Percentiles rank a stretch among this genome's conserved stretches.
These are phyloP conservation scores for Troilus luridus DNA, from an alignment of 2,888 invertebrate genomes.

Conservation along the genomic window DNA sequence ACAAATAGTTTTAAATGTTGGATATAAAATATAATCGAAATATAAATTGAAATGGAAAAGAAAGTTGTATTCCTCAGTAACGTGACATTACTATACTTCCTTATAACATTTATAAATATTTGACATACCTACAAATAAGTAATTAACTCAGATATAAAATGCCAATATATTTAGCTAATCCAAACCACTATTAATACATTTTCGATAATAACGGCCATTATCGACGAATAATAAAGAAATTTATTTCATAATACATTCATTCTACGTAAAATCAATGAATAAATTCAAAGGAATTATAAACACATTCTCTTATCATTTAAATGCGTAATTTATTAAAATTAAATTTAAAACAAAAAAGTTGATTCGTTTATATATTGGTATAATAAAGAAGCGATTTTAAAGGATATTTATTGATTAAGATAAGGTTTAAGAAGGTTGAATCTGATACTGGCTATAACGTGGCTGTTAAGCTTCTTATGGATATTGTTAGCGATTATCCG, in stretches of 20 bases:
- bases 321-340: background rate
- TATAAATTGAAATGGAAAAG: no score
- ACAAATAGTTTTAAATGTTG: no score
- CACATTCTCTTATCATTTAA: background rate
- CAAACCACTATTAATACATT: no score
- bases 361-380: background rate
- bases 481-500: background rate
- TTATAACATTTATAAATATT: no score
- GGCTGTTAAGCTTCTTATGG: background rate
- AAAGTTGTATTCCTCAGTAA: no score
- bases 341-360: background rate
- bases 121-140: no score
- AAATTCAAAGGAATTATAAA: background rate
- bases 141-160: no score
- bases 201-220: background rate
- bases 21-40: no score
- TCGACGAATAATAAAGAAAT: background rate
- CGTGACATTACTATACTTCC: no score
- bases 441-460: background rate
- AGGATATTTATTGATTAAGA: background rate
- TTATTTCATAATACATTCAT: background rate
- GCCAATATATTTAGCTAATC: no score
- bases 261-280: background rate
- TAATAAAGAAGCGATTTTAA: background rate
- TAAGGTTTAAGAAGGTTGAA: background rate